Conservation (phyloP, 2,113 vertebrate species). For the Carlito syrichta region DNA sequence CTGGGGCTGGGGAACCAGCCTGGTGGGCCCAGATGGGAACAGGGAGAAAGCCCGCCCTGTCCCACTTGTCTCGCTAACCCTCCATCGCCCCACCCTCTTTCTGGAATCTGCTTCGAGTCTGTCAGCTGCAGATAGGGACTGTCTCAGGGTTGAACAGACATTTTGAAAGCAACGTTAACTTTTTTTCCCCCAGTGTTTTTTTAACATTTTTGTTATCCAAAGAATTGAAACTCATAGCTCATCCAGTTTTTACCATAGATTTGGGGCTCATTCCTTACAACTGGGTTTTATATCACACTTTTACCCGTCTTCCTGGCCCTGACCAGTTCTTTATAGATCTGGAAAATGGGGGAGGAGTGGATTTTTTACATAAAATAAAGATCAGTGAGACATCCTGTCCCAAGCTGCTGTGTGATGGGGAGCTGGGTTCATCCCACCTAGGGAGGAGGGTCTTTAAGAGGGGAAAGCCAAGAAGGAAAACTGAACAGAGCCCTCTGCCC, state of each 20-base stretch:
- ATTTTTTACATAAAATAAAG: neutral
- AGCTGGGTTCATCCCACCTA: neutral
- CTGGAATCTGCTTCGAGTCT: neutral
- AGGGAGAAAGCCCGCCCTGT: neutral
- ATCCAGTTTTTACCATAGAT: neutral
- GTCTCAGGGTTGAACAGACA: slow-evolving; percentile 18
- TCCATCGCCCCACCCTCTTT: neutral
- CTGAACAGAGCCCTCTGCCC: neutral
- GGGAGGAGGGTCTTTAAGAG: neutral
- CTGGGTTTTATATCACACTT: neutral
- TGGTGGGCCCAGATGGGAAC: accelerated
- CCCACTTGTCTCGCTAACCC: neutral
- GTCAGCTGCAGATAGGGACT: accelerated
- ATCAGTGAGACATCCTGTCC: neutral
- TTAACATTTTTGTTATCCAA: slow-evolving; percentile 5
- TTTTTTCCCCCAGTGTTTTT: neutral
- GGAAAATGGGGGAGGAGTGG: neutral
- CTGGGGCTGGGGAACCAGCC: neutral
- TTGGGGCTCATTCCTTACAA: neutral
- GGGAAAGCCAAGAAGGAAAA: neutral
- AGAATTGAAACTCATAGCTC: neutral
- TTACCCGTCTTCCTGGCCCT: neutral
- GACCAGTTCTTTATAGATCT: neutral
- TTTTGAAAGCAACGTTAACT: neutral
- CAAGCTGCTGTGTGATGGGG: neutral